These are phyloP conservation scores for Gadus chalcogrammus DNA, from an alignment of 2,113 vertebrate species.

Conservation along the genomic window DNA sequence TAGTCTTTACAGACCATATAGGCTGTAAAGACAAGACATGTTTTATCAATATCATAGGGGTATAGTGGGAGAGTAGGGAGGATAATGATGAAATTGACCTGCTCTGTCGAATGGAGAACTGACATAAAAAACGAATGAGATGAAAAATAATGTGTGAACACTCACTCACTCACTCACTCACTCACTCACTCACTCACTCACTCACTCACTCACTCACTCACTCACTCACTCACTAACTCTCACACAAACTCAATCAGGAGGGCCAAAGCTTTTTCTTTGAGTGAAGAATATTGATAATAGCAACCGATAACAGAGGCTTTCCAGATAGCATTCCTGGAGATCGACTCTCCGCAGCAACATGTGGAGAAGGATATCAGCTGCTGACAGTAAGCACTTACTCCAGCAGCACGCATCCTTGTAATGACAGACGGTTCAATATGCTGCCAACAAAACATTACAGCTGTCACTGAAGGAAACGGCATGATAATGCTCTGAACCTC, in stretches of 20 bases:
- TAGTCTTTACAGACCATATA: too few relatives aligned
- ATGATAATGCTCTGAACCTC: background rate
- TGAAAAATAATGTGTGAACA: background rate
- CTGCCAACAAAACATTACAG: background rate
- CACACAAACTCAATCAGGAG: too few relatives aligned
- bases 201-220: too few relatives aligned
- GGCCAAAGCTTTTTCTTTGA: too few relatives aligned
- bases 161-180: background rate
- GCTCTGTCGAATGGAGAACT: background rate
- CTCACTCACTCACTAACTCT: too few relatives aligned
- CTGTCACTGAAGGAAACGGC: background rate
- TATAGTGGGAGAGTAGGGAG: too few relatives aligned
- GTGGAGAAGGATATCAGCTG: conserved; percentile 17
- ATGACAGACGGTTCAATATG: conserved; percentile 42
- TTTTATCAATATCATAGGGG: too few relatives aligned
- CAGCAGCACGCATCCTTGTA: conserved; percentile 18
- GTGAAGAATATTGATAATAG: conserved; percentile 6
- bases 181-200: background rate
- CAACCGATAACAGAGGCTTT: background rate
- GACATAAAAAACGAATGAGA: background rate
- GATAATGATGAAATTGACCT: background rate
- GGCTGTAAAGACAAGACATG: too few relatives aligned
- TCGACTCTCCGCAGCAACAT: conserved; percentile 13
- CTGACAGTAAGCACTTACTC: conserved; percentile 24
- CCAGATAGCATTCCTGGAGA: background rate